phyloP scores from a whole-genome alignment of 2,113 vertebrate species.

The Sterna hirundo region DNA sequence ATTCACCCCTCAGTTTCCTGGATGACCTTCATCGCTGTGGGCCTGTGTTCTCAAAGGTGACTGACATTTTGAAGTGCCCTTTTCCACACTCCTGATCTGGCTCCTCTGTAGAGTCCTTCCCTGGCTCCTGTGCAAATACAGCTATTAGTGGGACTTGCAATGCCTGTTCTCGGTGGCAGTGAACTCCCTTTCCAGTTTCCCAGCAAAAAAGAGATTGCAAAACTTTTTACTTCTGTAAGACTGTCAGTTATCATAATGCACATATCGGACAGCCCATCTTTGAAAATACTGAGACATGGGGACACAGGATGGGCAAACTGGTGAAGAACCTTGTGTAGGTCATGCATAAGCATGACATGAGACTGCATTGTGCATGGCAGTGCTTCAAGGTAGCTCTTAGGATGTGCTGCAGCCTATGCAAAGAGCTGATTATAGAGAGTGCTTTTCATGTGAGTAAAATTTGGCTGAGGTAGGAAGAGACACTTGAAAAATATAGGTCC shows the following conservation, averaged over 20 bases:
- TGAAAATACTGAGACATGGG: not conserved
- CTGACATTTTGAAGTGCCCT: not conserved
- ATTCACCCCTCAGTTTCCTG: not conserved
- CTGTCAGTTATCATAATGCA: not conserved
- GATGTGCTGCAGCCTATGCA: not conserved
- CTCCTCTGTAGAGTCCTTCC: not conserved
- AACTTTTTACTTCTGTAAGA: not conserved
- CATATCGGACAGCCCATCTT: not conserved
- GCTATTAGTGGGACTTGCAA: not conserved
- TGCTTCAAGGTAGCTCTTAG: not conserved
- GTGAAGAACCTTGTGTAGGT: not conserved
- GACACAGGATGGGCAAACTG: not conserved
- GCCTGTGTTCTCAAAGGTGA: not conserved
- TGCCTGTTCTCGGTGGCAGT: not conserved
- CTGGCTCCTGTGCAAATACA: not conserved
- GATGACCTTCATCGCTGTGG: not conserved
- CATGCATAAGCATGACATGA: not conserved
- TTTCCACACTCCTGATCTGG: rapidly evolving
- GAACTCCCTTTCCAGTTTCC: not conserved
- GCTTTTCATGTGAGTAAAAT: not conserved
- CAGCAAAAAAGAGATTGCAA: not conserved
- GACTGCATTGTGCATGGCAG: not conserved
- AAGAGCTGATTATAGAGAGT: not conserved
- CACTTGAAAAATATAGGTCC: not conserved
- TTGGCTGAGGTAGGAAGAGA: not conserved